These are phyloP conservation scores for Fregata magnificens DNA, from an alignment of 2,113 vertebrate species.

Conservation along the genomic window DNA sequence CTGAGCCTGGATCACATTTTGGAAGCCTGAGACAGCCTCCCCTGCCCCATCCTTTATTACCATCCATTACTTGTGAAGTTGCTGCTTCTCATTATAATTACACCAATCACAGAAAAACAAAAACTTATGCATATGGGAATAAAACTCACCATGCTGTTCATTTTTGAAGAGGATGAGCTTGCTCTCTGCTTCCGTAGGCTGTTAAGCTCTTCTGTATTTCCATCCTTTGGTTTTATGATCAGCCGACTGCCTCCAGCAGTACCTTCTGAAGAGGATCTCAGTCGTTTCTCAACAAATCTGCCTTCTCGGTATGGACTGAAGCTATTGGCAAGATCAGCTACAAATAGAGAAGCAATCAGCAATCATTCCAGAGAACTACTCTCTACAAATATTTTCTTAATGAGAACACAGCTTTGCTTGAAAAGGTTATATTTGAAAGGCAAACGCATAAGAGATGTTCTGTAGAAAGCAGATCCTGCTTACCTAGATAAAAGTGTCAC, in stretches of 20 bases:
- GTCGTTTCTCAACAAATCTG: constrained; percentile 85
- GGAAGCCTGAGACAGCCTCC: neutral
- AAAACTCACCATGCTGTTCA: constrained; percentile 93
- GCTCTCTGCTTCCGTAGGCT: constrained; percentile 86
- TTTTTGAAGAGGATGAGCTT: constrained; percentile 92
- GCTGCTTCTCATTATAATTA: neutral
- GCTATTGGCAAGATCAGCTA: constrained; percentile 74
- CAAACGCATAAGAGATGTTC: neutral
- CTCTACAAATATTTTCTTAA: neutral
- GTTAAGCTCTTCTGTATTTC: constrained; percentile 76
- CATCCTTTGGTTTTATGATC: constrained; percentile 86
- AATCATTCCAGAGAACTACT: neutral
- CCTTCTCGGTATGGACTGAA: constrained; percentile 89
- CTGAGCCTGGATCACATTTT: neutral
- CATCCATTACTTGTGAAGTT: neutral
- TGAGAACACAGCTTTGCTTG: neutral
- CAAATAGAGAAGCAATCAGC: neutral
- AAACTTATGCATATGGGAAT: fast-evolving
- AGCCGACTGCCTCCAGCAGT: constrained; percentile 87
- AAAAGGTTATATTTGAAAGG: neutral
- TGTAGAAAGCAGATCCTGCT: neutral
- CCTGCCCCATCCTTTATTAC: neutral
- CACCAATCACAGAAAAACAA: neutral
- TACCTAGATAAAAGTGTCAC: neutral
- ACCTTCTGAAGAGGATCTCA: constrained; percentile 94